Evolutionary conservation across 1,140 invertebrate genomes (phyloP).

Genomic region (Akabosia matsudoensis): DNA sequence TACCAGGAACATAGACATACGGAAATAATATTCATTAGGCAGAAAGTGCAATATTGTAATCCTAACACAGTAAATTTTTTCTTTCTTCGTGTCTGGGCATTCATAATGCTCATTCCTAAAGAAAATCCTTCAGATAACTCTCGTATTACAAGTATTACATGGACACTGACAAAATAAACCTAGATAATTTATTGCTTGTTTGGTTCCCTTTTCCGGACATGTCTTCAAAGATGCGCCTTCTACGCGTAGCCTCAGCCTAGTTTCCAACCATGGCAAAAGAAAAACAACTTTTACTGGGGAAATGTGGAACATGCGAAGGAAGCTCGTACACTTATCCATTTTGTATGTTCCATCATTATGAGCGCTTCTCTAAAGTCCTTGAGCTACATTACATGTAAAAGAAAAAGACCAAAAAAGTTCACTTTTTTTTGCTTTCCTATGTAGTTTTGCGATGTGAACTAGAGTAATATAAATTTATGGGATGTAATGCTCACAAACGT

Average conservation of each 20-base stretch:
- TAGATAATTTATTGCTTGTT: not conserved
- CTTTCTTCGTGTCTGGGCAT: too few relatives aligned
- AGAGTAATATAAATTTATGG: too few relatives aligned
- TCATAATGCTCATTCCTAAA: too few relatives aligned
- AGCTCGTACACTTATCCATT: not conserved
- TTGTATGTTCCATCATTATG: not conserved
- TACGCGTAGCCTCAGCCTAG: not conserved
- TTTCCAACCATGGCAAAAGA: not conserved
- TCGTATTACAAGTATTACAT: too few relatives aligned
- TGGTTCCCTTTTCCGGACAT: not conserved
- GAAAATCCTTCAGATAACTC: too few relatives aligned
- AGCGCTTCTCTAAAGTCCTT: constrained; percentile 4
- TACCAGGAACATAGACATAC: too few relatives aligned
- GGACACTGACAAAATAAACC: too few relatives aligned
- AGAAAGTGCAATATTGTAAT: too few relatives aligned
- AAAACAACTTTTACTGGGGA: not conserved
- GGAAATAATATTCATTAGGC: too few relatives aligned
- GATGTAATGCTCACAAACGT: too few relatives aligned
- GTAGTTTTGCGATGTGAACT: too few relatives aligned
- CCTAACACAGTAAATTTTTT: too few relatives aligned
- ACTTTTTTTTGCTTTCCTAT: not conserved
- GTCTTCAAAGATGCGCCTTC: not conserved
- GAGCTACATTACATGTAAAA: not conserved
- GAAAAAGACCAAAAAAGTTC: not conserved
- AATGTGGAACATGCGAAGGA: not conserved